Percentiles rank a stretch among this genome's conserved stretches.
These are phyloP conservation scores for Cheilosia variabilis DNA, from an alignment of 2,888 invertebrate species.

Conservation along the genomic window DNA sequence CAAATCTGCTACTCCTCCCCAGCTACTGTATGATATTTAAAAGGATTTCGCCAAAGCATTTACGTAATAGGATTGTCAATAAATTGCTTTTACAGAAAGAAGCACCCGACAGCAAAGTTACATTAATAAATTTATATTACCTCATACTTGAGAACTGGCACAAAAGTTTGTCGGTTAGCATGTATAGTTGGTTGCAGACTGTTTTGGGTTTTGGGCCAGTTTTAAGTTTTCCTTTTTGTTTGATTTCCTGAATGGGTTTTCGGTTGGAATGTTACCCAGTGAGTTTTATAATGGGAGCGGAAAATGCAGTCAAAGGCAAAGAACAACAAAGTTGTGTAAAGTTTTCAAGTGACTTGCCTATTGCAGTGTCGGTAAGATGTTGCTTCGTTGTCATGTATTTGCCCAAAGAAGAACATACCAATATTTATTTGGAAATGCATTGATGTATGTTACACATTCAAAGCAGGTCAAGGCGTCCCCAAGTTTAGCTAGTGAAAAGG, in stretches of 20 bases:
- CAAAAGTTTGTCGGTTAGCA: not conserved
- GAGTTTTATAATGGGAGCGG: constrained; percentile 17
- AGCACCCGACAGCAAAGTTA: constrained; percentile 47
- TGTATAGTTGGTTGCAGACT: not conserved
- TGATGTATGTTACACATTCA: too few relatives aligned
- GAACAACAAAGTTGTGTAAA: constrained; percentile 34
- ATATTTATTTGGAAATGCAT: too few relatives aligned
- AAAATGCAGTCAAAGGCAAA: constrained; percentile 40
- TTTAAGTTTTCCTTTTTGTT: constrained; percentile 34
- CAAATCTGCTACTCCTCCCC: too few relatives aligned
- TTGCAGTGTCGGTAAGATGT: not conserved
- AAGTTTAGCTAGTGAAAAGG: too few relatives aligned
- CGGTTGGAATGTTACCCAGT: constrained; percentile 2
- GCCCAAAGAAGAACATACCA: too few relatives aligned
- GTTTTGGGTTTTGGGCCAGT: constrained; percentile 7
- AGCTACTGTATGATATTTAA: not conserved
- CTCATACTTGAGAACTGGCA: constrained; percentile 2
- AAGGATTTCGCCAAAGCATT: constrained; percentile 39
- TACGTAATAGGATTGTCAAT: constrained; percentile 50
- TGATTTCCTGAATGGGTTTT: constrained; percentile 51
- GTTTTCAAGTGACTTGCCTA: constrained; percentile 3
- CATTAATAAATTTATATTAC: constrained; percentile 46
- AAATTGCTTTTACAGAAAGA: constrained; percentile 51
- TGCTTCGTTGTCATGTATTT: not conserved
- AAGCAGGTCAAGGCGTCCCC: too few relatives aligned